Evolutionary conservation across 30 jellyfish, hydroid and myxozoan genomes (phyloP).

Genomic region (Haliclystus octoradiatus): DNA sequence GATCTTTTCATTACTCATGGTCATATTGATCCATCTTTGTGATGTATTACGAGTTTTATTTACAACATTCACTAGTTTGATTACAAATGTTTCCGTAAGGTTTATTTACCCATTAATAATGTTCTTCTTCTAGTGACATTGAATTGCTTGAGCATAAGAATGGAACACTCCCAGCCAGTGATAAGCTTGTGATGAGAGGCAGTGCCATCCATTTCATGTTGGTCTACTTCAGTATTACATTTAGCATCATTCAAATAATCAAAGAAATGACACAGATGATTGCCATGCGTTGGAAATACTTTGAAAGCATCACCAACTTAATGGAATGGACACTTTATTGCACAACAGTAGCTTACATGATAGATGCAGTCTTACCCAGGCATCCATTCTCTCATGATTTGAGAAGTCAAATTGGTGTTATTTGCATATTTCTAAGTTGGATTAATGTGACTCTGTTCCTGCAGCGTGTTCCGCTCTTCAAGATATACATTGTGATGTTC

Average conservation of each 20-base stretch:
- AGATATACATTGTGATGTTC: not conserved
- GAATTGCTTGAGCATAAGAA: not conserved
- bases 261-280: not conserved
- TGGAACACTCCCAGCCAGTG: not conserved
- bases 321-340: not conserved
- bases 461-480: not conserved
- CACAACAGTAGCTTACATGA: not conserved
- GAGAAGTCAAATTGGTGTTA: not conserved
- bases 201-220: not conserved
- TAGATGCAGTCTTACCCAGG: not conserved
- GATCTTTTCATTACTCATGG: too few species aligned
- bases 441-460: not conserved
- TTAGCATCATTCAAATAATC: not conserved
- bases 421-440: not conserved
- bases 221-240: conserved; percentile 2
- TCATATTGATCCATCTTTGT: too few species aligned
- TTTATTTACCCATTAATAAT: too few species aligned
- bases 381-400: not conserved
- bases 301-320: not conserved
- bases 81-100: too few species aligned
- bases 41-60: too few species aligned
- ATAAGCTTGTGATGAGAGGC: not conserved
- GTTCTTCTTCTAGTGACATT: not conserved
- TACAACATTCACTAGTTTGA: too few species aligned
- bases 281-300: conserved; percentile 2